Percentiles rank a stretch among this genome's conserved stretches.
Conservation (phyloP, 2,113 vertebrate genomes). For the Formicarius rufipectus region DNA sequence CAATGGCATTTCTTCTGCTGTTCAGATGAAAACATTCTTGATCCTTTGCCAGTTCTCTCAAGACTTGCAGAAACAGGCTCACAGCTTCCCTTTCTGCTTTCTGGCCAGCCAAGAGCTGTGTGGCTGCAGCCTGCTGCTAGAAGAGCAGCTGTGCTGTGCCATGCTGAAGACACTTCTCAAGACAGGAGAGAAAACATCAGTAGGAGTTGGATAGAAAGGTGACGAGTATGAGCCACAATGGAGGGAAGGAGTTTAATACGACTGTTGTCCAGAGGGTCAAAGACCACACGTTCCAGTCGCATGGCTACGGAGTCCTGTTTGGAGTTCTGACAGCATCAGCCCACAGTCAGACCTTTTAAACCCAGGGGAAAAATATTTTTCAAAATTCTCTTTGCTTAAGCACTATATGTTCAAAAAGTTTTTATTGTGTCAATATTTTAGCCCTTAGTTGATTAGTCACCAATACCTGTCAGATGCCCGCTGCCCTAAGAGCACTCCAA, state of each 20-base stretch:
- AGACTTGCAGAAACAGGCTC: conserved; percentile 49
- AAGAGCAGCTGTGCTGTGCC: conserved; percentile 19
- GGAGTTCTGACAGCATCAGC: conserved; percentile 1
- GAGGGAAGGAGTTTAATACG: background rate
- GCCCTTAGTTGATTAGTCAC: conserved; percentile 70
- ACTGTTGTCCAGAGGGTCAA: background rate
- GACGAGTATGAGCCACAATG: background rate
- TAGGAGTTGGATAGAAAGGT: background rate
- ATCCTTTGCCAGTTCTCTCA: conserved; percentile 24
- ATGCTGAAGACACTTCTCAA: background rate
- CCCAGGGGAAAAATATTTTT: background rate
- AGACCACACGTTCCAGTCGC: background rate
- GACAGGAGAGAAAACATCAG: background rate
- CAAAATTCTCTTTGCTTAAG: conserved; percentile 43
- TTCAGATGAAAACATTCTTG: conserved; percentile 46
- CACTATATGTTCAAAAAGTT: conserved; percentile 1
- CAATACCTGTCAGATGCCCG: conserved; percentile 14
- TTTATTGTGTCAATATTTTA: conserved; percentile 57
- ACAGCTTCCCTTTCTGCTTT: conserved; percentile 25
- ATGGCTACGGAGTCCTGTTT: background rate
- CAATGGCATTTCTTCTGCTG: conserved; percentile 17
- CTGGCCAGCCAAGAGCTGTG: background rate
- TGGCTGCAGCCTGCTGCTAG: conserved; percentile 4
- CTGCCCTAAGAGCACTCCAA: background rate
- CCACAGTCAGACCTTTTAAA: conserved; percentile 3